Evolutionary conservation across 2,113 vertebrate species (phyloP), one percentile per base, ranked within the genome.

Genomic region (Philantomba maxwellii): DNA sequence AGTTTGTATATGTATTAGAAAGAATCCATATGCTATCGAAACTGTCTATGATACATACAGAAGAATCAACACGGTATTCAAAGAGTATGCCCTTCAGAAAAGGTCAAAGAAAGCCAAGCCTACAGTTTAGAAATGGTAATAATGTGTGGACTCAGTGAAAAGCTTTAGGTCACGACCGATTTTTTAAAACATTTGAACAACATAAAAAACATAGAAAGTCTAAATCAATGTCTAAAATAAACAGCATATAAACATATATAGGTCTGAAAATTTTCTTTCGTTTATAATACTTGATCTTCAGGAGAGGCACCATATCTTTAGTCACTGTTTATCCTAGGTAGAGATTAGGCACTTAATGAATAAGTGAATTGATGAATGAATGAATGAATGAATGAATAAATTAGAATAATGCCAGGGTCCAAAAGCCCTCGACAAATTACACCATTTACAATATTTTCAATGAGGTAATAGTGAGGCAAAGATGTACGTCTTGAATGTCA

Each of bases 71-170:
- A 94, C 10, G 1, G 5, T 70, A 2, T 36, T 49, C 78, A 73
- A 95, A 94, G 96, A 87, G 36, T 77, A 57, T 21, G 25, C 26
- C 75, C 91, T 98, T 97, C 94, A 97, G 53, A 28, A 98, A 97
- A 98, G 97, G 89, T 97, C 73, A 95, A 98, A 96, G 95, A 73
- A 93, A 95, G 64, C 95, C 77, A 95, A 33, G 5, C 26, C 75
- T 49, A 87, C 84, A 88, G 80, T 88, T 97, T 94, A 98, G 89
- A 98, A 97, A 97, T 57, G 94, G 57, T 96, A 98, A 96, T 91
- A 91, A 85, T 2, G 28, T 51, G 95, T 82, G 98, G 93, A 92
- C 73, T 84, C 88, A 95, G 30, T 97, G 90, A 73, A 85, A 97
- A 95, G 9, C 58, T 96, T 97, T 96, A 96, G 81, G 80, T 87